Conservation (phyloP, 2,888 invertebrate species). For the Pristionchus mayeri region DNA sequence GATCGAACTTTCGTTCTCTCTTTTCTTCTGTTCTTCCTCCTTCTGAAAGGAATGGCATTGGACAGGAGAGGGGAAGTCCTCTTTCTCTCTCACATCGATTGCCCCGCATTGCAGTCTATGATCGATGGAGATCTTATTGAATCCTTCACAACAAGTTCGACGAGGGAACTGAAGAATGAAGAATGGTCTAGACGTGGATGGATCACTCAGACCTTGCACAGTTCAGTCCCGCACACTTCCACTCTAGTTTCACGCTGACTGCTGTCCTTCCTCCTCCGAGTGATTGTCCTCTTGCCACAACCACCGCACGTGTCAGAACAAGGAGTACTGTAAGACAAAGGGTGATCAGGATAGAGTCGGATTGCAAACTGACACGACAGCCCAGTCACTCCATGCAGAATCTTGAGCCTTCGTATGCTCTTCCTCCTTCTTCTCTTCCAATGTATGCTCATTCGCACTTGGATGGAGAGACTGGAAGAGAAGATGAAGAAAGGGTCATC, state of each 20-base stretch:
- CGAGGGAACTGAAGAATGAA: slow-evolving; percentile 17
- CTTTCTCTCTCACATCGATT: not conserved
- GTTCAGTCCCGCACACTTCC: not conserved
- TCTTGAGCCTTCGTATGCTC: not conserved
- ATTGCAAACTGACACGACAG: slow-evolving; percentile 27
- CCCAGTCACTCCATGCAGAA: not conserved
- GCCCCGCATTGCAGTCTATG: not conserved
- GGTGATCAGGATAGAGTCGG: not conserved
- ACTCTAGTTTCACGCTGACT: slow-evolving; percentile 17
- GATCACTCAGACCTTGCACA: not conserved
- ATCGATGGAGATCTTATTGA: not conserved
- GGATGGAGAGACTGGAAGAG: too few species aligned
- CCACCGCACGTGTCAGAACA: not conserved
- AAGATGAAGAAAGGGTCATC: too few species aligned
- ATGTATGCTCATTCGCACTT: too few species aligned
- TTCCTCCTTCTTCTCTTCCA: not conserved
- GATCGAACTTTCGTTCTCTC: too few species aligned
- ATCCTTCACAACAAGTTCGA: slow-evolving; percentile 11
- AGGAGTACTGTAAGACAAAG: slow-evolving; percentile 4
- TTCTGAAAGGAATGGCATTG: too few species aligned
- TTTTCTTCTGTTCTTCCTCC: too few species aligned
- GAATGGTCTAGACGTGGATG: not conserved
- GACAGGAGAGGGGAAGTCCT: too few species aligned
- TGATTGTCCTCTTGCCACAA: not conserved
- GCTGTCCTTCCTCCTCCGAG: not conserved